These are phyloP conservation scores for Glaucidium brasilianum DNA, from an alignment of 2,113 vertebrate species.

Conservation along the genomic window DNA sequence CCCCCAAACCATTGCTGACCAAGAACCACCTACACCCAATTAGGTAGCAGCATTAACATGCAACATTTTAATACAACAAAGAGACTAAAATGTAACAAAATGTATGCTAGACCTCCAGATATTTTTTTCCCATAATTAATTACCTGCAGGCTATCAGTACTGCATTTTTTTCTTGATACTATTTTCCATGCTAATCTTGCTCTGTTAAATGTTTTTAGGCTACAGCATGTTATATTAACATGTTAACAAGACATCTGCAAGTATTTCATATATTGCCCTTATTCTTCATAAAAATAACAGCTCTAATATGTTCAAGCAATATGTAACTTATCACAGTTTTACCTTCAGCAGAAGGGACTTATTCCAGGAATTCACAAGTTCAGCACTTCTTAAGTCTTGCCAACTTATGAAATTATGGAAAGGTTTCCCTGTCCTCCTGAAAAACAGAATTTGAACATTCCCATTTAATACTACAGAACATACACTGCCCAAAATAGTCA, in stretches of 20 bases:
- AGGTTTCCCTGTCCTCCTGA: constrained; percentile 86
- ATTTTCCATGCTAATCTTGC: not conserved
- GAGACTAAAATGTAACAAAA: not conserved
- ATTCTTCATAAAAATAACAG: not conserved
- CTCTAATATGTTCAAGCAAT: not conserved
- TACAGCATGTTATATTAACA: not conserved
- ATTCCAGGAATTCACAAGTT: constrained; percentile 92
- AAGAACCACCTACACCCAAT: not conserved
- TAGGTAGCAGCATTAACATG: not conserved
- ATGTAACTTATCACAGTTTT: not conserved
- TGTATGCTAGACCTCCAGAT: not conserved
- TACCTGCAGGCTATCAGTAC: not conserved
- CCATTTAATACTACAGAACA: not conserved
- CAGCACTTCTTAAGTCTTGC: constrained; percentile 89
- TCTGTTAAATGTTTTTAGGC: not conserved
- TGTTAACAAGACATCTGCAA: not conserved
- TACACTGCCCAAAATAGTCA: not conserved
- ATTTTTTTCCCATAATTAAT: not conserved
- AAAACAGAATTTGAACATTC: constrained; percentile 14
- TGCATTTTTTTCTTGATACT: not conserved
- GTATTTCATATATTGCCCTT: not conserved
- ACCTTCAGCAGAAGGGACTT: constrained; percentile 88
- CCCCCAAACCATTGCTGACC: not conserved
- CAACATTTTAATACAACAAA: not conserved
- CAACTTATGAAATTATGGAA: constrained; percentile 99